phyloP scores from a whole-genome alignment of 2,113 vertebrate genomes.

The Amphilophus citrinellus region DNA sequence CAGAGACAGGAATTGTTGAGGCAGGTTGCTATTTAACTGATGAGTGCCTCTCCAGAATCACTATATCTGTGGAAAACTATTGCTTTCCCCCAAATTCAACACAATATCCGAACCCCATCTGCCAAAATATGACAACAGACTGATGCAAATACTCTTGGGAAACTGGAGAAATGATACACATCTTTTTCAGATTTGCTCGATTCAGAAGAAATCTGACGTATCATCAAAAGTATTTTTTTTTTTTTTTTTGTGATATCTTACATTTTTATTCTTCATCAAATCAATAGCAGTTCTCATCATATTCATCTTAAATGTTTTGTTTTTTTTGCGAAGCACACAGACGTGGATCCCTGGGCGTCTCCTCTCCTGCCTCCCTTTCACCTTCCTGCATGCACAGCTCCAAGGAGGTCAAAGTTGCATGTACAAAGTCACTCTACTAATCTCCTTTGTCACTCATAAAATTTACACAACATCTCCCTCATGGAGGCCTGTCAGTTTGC shows the following conservation, averaged over 20 bases:
- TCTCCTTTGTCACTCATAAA: constrained; percentile 88
- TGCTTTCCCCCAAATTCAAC: constrained; percentile 55
- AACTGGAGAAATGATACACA: constrained; percentile 22
- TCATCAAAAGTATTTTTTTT: neutral
- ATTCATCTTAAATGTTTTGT: neutral
- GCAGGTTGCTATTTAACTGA: constrained; percentile 73
- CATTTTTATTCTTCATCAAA: neutral
- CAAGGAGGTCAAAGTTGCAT: constrained; percentile 80
- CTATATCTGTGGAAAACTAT: constrained; percentile 59
- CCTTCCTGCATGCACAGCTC: constrained; percentile 59
- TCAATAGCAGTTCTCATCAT: neutral
- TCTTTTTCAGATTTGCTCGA: constrained; percentile 4
- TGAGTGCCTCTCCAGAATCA: constrained; percentile 67
- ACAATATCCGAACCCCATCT: constrained; percentile 50
- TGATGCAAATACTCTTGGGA: constrained; percentile 50
- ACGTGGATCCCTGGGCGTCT: neutral
- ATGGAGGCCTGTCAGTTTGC: constrained; percentile 84
- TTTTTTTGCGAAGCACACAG: neutral
- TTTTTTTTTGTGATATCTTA: neutral
- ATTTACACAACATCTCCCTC: constrained; percentile 86
- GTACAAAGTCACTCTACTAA: constrained; percentile 81
- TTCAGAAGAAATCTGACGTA: neutral
- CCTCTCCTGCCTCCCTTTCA: constrained; percentile 29
- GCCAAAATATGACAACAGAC: constrained; percentile 64
- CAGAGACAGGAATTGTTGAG: constrained; percentile 57